Conservation (phyloP, 2,888 invertebrate genomes). For the Perithous albicinctus region DNA sequence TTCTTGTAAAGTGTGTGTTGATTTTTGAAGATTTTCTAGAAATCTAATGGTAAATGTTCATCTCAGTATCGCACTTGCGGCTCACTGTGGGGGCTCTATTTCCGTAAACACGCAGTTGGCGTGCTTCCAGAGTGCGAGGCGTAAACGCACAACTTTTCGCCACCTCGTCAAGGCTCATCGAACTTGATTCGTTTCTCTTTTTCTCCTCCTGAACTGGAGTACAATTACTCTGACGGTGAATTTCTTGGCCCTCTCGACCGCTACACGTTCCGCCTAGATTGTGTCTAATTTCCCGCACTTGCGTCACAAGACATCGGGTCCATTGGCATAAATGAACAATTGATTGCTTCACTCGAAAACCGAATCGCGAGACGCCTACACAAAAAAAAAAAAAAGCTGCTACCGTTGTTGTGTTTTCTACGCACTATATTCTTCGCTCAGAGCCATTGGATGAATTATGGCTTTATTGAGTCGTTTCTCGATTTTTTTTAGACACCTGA, state of each 20-base stretch:
- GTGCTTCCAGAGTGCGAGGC: constrained; percentile 69
- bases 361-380: neutral
- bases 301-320: neutral
- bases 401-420: too few species aligned
- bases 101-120: constrained; percentile 80
- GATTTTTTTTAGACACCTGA: too few species aligned
- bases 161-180: constrained; percentile 45
- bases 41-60: neutral
- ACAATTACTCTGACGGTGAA: neutral
- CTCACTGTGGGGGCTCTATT: constrained; percentile 73
- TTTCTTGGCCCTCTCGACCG: neutral
- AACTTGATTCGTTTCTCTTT: constrained; percentile 41
- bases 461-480: too few species aligned
- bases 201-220: neutral
- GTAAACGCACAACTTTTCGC: constrained; percentile 63
- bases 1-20: constrained; percentile 8
- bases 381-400: too few species aligned
- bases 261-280: neutral
- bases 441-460: too few species aligned
- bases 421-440: too few species aligned
- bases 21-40: constrained; percentile 8
- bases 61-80: constrained; percentile 37
- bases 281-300: neutral
- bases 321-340: neutral
- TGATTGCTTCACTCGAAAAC: neutral